phyloP scores from a whole-genome alignment of 2,113 vertebrate species.

The Scartelaos histophorus region DNA sequence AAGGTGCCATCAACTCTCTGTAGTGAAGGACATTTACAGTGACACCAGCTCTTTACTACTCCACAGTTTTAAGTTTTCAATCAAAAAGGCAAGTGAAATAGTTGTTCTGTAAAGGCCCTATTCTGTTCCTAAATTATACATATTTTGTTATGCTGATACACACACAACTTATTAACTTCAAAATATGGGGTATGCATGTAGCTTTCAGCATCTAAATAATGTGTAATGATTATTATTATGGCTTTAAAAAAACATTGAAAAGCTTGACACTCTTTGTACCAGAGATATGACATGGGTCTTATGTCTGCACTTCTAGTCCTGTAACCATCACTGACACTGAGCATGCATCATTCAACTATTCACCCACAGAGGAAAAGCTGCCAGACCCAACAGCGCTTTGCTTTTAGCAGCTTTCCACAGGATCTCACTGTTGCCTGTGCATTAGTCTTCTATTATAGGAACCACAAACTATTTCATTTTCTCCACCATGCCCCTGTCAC shows the following conservation, averaged over 20 bases:
- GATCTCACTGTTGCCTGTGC: constrained; percentile 7
- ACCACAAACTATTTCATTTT: background rate
- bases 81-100: too few species aligned
- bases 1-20: too few species aligned
- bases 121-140: too few species aligned
- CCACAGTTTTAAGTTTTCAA: too few species aligned
- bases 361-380: constrained; percentile 17
- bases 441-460: background rate
- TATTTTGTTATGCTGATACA: too few species aligned
- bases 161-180: too few species aligned
- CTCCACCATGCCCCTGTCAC: background rate
- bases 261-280: background rate
- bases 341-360: constrained; percentile 55
- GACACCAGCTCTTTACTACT: too few species aligned
- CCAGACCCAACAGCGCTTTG: constrained; percentile 60
- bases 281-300: constrained; percentile 5
- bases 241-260: background rate
- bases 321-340: constrained; percentile 14
- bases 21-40: too few species aligned
- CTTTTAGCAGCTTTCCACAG: constrained; percentile 46
- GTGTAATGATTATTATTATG: too few species aligned
- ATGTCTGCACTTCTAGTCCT: constrained; percentile 31
- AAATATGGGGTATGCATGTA: too few species aligned
- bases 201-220: too few species aligned
- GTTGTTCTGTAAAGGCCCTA: too few species aligned